Conservation (phyloP, 2,113 vertebrate species). For the Varanus salvator region DNA sequence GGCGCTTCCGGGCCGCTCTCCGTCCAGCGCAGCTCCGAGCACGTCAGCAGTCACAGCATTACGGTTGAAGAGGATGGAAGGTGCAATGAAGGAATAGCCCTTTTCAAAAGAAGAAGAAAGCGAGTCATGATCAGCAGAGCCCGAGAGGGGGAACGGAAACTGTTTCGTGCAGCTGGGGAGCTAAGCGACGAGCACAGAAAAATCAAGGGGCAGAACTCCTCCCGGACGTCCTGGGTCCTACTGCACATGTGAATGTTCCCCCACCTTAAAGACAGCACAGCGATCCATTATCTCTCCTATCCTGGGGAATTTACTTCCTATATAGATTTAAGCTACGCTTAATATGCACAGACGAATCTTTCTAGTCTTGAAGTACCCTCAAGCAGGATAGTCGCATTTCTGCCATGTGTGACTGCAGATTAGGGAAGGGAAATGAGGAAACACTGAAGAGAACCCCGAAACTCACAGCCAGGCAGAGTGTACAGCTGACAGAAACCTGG, state of each 20-base stretch:
- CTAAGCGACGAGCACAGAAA: background rate
- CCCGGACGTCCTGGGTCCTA: background rate
- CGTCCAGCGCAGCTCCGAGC: slow-evolving; percentile 75
- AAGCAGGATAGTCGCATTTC: background rate
- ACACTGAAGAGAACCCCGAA: background rate
- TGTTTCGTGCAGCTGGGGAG: background rate
- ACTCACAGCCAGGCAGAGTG: background rate
- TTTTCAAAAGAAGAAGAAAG: slow-evolving; percentile 65
- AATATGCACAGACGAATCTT: background rate
- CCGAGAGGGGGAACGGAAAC: too few species aligned
- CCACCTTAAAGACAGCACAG: background rate
- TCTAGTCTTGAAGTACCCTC: background rate
- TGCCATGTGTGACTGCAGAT: background rate
- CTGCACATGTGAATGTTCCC: background rate
- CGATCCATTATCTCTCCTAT: background rate
- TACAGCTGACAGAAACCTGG: background rate
- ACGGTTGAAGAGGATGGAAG: slow-evolving; percentile 90
- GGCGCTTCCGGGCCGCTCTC: slow-evolving; percentile 83
- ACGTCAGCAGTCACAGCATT: slow-evolving; percentile 89
- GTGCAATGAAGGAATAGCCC: slow-evolving; percentile 94
- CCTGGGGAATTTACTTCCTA: background rate
- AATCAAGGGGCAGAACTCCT: background rate
- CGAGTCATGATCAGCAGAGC: background rate
- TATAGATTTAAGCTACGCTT: background rate
- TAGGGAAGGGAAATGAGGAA: background rate